Conservation (phyloP, 2,113 vertebrate species). For the Australoheros scitulus region DNA sequence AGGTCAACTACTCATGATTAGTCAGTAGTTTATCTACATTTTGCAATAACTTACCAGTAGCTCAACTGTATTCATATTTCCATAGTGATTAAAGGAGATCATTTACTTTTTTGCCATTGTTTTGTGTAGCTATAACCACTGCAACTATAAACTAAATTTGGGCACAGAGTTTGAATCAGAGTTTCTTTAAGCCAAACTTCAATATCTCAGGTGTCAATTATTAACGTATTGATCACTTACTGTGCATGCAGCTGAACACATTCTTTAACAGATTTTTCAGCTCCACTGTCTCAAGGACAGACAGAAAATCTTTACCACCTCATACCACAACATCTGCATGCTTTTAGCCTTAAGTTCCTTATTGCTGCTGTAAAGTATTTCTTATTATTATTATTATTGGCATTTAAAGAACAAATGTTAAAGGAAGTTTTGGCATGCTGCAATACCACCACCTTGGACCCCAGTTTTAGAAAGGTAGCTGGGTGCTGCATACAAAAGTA, state of each 20-base stretch:
- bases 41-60: too few relatives aligned
- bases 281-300: too few relatives aligned
- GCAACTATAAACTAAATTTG: not conserved
- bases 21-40: too few relatives aligned
- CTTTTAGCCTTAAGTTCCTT: not conserved
- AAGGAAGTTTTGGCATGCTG: not conserved
- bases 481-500: not conserved
- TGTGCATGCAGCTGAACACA: not conserved
- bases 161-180: not conserved
- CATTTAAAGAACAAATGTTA: not conserved
- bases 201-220: not conserved
- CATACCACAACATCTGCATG: not conserved
- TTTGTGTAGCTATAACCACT: not conserved
- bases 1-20: too few relatives aligned
- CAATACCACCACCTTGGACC: not conserved
- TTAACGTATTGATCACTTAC: not conserved
- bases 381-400: fast-evolving
- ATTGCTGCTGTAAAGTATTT: not conserved
- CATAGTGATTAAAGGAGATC: too few relatives aligned
- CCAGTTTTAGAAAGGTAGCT: not conserved
- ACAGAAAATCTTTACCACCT: not conserved
- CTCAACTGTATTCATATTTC: too few relatives aligned
- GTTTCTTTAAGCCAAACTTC: not conserved
- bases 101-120: too few relatives aligned
- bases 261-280: too few relatives aligned